Evolutionary conservation across 2,113 vertebrate species (phyloP).

Genomic region (Gracilinanus agilis): DNA sequence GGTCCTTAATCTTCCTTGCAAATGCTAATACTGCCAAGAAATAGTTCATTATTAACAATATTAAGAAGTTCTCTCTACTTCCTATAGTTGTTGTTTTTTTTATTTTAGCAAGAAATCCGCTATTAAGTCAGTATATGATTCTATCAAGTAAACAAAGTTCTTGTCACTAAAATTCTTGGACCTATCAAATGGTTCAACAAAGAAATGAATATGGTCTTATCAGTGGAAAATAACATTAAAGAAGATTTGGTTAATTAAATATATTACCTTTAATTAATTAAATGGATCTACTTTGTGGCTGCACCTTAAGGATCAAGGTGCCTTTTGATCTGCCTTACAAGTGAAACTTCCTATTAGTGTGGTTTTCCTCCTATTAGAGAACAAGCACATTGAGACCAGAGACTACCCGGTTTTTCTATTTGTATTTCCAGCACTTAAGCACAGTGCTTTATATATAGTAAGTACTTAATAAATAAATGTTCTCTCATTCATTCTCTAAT

Average conservation of each 20-base stretch:
- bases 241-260: background rate
- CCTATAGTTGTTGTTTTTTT: too few species aligned
- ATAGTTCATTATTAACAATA: conserved; percentile 11
- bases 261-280: background rate
- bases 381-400: background rate
- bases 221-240: background rate
- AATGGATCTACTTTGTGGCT: background rate
- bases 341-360: background rate
- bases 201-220: background rate
- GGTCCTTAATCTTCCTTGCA: conserved; percentile 23
- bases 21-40: conserved; percentile 27
- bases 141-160: background rate
- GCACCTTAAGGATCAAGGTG: background rate
- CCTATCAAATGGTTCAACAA: background rate
- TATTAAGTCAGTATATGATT: background rate
- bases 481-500: background rate
- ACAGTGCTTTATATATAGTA: background rate
- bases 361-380: background rate
- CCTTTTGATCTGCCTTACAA: background rate
- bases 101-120: background rate
- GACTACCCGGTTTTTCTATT: background rate
- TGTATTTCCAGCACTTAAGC: background rate
- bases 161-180: background rate
- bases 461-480: background rate
- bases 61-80: background rate